These are phyloP conservation scores for Chymomyza amoena DNA, from an alignment of 2,888 invertebrate species.

Conservation along the genomic window DNA sequence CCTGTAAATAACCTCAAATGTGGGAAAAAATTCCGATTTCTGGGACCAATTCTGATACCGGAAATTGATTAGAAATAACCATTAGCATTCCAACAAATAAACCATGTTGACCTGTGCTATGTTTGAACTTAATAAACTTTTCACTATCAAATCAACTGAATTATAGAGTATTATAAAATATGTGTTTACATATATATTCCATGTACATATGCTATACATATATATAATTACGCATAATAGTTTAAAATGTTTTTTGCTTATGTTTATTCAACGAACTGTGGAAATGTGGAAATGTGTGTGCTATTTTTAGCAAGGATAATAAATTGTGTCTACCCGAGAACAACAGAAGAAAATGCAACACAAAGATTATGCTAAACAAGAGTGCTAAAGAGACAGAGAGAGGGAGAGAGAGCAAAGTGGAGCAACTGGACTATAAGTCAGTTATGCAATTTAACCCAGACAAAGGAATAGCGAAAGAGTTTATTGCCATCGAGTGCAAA, in stretches of 20 bases:
- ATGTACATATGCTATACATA: no score
- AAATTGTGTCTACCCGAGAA: background rate
- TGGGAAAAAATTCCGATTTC: no score
- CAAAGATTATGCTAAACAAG: constrained; percentile 4
- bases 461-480: background rate
- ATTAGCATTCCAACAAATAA: no score
- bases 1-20: no score
- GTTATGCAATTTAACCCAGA: background rate
- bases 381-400: constrained; percentile 9
- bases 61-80: no score
- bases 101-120: no score
- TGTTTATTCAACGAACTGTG: constrained; percentile 43
- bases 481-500: background rate
- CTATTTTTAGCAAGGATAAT: background rate
- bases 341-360: constrained; percentile 19
- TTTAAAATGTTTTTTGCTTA: constrained; percentile 21
- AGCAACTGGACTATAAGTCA: constrained; percentile 6
- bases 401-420: constrained; percentile 1
- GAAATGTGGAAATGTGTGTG: constrained; percentile 29
- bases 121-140: background rate
- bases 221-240: constrained; percentile 50
- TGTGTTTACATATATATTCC: constrained; percentile 19
- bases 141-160: background rate
- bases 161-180: background rate
- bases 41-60: no score